Evolutionary conservation across 30 jellyfish, hydroid and myxozoan genomes (phyloP), one percentile per base, ranked within the genome.

Genomic region (Aurelia coerulea): DNA sequence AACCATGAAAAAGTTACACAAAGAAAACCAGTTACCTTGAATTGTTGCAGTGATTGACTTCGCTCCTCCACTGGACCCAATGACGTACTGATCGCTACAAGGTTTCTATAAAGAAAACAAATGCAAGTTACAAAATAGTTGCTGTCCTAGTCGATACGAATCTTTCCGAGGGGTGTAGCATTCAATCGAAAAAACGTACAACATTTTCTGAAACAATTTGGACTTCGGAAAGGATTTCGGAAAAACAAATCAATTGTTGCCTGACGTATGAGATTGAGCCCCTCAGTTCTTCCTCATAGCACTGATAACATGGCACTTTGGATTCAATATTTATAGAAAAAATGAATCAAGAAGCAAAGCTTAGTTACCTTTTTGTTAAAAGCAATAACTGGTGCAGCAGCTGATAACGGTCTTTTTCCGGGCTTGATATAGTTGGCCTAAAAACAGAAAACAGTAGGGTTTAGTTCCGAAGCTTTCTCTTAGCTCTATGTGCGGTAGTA

Each of bases 321-420:
- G 56, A 7, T 46, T 9, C 11, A 6, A 46, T 4, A 60, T 60
- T 60, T 60, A 37, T 4, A 60, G 3, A 37, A 13, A 14, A 13
- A 0, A 60, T 10, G 69, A 60, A 8, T 60, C 34, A 50, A 54
- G 29, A 50, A n/a, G 34, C 29, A 12, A 73, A 73, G 9, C 8
- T 2, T 10, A 17, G 2, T 50, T 42, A 89, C 97, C 92, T 49
- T 42, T 74, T 80, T 81, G 53, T 89, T 73, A 82, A 89, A 89
- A 35, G 83, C 90, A 39, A 89, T 74, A 50, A 89, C 79, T 3
- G 97, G 97, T 29, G 90, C 69, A n/a, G 97, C 97, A 34, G 97
- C 97, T 10, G 97, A 89, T 62, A 89, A 37, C 17, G 97, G 97
- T 31, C 97, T 62, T 32, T 89, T 89, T 29, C 91, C 92, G 2